phyloP scores from a whole-genome alignment of 2,113 vertebrate genomes.

The Dicaeum eximium region DNA sequence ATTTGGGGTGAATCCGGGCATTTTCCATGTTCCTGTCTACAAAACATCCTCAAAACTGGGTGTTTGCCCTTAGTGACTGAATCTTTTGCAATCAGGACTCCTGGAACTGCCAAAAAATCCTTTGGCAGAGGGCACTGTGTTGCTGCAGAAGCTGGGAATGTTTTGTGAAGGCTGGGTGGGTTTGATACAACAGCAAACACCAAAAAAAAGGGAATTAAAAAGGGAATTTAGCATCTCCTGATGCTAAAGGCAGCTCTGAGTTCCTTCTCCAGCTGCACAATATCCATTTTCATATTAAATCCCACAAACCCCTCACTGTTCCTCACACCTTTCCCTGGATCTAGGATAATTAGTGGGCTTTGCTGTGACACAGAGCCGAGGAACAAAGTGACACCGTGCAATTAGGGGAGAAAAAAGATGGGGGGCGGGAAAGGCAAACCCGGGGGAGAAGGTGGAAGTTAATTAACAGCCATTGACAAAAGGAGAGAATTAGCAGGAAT shows the following conservation, averaged over 20 bases:
- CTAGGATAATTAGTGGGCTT: not conserved
- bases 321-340: not conserved
- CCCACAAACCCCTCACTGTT: not conserved
- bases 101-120: not conserved
- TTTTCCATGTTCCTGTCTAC: not conserved
- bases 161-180: not conserved
- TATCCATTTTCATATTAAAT: constrained; percentile 29
- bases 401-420: not conserved
- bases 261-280: not conserved
- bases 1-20: not conserved
- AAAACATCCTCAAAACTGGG: not conserved
- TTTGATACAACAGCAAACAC: not conserved
- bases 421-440: not conserved
- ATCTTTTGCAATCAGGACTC: not conserved
- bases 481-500: not conserved
- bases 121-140: not conserved
- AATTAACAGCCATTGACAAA: not conserved
- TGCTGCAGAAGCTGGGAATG: not conserved
- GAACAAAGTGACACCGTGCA: not conserved
- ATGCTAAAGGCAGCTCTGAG: not conserved
- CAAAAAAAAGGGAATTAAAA: not conserved
- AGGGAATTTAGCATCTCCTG: not conserved
- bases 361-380: not conserved
- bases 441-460: not conserved
- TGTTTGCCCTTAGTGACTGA: not conserved